A percentile compares a stretch with the other conserved stretches of the same genome.
phyloP scores from a whole-genome alignment of 2,113 vertebrate species.

The Sula dactylatra region DNA sequence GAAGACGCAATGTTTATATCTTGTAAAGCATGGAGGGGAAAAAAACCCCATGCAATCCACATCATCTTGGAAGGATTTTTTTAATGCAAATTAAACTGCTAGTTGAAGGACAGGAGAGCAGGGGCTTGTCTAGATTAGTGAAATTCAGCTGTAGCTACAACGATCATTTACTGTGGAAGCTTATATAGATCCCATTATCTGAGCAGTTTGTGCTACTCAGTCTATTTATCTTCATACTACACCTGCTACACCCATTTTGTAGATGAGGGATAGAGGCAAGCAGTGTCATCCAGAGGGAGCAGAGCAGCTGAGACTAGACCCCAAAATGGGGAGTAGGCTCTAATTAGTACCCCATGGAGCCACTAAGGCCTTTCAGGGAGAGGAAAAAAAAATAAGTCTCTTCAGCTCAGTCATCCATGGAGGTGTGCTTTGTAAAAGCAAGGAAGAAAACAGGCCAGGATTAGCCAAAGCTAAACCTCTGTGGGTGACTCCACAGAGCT shows the following conservation, averaged over 20 bases:
- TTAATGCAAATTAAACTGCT: constrained; percentile 1
- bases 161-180: constrained; percentile 6
- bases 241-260: not conserved
- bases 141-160: constrained; percentile 28
- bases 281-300: not conserved
- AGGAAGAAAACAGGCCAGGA: not conserved
- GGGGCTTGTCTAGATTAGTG: constrained; percentile 29
- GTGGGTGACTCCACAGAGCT: not conserved
- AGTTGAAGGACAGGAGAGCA: constrained; percentile 30
- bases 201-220: constrained; percentile 15
- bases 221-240: constrained; percentile 24
- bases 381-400: too few relatives aligned
- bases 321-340: not conserved
- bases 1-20: constrained; percentile 5
- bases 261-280: not conserved
- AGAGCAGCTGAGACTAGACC: not conserved
- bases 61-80: not conserved
- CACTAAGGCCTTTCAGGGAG: not conserved
- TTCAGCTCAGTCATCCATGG: not conserved
- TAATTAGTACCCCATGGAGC: not conserved
- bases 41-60: not conserved
- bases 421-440: not conserved
- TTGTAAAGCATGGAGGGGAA: not conserved
- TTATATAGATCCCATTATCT: constrained; percentile 30
- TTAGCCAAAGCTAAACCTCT: not conserved